Base-by-base conservation (phyloP, 1,140 invertebrate species). In the Diorhabda carinulata region DNA sequence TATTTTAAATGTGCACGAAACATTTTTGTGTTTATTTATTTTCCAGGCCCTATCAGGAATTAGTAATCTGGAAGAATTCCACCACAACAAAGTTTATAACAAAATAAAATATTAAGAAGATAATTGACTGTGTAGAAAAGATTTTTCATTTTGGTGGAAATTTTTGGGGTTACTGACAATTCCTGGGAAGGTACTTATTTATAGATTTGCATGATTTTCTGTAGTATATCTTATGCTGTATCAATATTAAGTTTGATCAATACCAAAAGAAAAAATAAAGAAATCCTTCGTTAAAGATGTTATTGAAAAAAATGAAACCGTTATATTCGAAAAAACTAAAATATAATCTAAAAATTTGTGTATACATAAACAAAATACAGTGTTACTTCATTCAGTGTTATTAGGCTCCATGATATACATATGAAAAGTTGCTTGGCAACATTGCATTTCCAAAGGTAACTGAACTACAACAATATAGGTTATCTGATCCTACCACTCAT, bases 1-100 rank as follows among this genome's bases (percentile, higher is more conserved):
- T 64, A 7, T 56, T 64, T 64, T n/a, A 52, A 63, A 5, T 43
- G 4, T 44, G 63, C 63, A 64, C 45, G 63, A 64, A 8, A 64
- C 8, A 7, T 57, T 52, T 52, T 44, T 41, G 43, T 57, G n/a
- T 4, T 10, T 2, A 56, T 64, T 57, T 44, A 64, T 64, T 64
- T 60, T 60, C 2, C 8, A 10, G 9, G 8, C 0, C 40, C 2
- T 8, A 10, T 60, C 7, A 25, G 25, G 25, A 25, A 1, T 25
- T 25, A 25, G 25, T 25, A 25, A 25, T 25, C 25, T 25, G 25
- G 25, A 25, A 25, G 1, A 25, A 25, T 25, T 25, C 25, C 25
- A 25, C 25, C 25, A 25, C 25, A 25, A 25, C 25, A 25, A 25
- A 25, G 25, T 25, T 25, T 25, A 25, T 25, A 25, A 25, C 25